Conservation (phyloP, 37 sponge, comb jelly and placozoan genomes). For the Bolinopsis microptera region DNA sequence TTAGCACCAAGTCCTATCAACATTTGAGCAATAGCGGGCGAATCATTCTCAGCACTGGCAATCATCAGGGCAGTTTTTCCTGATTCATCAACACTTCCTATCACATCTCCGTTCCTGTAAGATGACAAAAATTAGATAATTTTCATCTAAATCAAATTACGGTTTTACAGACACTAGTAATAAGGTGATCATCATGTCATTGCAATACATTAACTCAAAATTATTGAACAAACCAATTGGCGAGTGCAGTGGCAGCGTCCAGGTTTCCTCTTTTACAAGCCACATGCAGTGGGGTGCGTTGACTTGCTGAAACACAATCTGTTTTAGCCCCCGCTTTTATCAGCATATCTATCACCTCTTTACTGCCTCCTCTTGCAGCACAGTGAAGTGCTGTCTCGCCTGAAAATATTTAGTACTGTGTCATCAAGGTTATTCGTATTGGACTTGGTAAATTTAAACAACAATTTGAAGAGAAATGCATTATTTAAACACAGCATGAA, state of each 20-base stretch:
- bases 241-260: background rate
- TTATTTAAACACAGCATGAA: no score
- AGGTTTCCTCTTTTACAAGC: background rate
- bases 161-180: no score
- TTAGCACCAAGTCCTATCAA: background rate
- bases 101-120: background rate
- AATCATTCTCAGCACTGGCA: background rate
- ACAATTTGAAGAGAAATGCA: no score
- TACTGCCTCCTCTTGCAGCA: slow-evolving; percentile 22
- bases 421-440: no score
- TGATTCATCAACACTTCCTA: background rate
- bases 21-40: background rate
- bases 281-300: slow-evolving; percentile 43
- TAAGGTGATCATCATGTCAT: no score
- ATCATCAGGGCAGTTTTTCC: slow-evolving; percentile 25
- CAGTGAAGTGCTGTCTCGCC: slow-evolving; percentile 63
- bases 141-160: no score
- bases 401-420: no score
- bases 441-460: no score
- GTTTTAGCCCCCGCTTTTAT: background rate
- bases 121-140: background rate
- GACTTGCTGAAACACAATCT: background rate
- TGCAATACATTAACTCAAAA: no score
- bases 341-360: slow-evolving; percentile 1
- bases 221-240: background rate